Evolutionary conservation across 2,113 vertebrate genomes (phyloP), one percentile per base, ranked within the genome.

Genomic region (Sterrhoptilus dennistouni): DNA sequence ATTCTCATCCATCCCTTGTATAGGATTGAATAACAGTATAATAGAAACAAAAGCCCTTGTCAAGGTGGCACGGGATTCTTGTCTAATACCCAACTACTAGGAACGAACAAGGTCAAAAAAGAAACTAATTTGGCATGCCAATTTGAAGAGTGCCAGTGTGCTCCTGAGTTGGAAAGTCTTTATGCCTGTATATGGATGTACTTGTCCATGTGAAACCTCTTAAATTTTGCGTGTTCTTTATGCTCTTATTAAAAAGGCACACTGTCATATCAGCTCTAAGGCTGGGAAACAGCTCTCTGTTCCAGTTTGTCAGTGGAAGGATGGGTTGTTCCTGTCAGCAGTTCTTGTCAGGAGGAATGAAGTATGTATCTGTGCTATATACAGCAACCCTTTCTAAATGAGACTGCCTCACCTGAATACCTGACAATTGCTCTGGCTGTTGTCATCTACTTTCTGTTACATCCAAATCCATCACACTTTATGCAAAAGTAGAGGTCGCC

Each of bases 41-140:
- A 80, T 50, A 77, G 66, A 94, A 90, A 83, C 61, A 95, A 89
- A 95, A 76, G 64, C 45, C n/a, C 59, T 96, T 97, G 89, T 94
- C 92, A 91, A 94, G 66, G 54, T 94, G 69, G 36, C 52, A 40
- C 77, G 52, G 71, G 78, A 87, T 53, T 81, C 76, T 93, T 94
- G 80, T 90, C 64, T 93, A 87, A 69, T 83, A 75, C 66, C 63
- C 82, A 75, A 44, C 50, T 96, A 96, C 83, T n/a, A 81, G 59
- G 33, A 87, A 88, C 8, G 63, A 94, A 66, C 70, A 90, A 95
- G 64, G 75, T 95, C 89, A 75, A 29, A 76, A n/a, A 20, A 80
- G 45, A 71, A 91, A 59, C 11, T 83, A 84, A 83, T 90, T 83
- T 87, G 22, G 23, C 49, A 71, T 57, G 40, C 63, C 75, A 44